Evolutionary conservation across 1,140 invertebrate species (phyloP), one percentile per base, ranked within the genome.

Genomic region (Drosophila pseudoobscura): DNA sequence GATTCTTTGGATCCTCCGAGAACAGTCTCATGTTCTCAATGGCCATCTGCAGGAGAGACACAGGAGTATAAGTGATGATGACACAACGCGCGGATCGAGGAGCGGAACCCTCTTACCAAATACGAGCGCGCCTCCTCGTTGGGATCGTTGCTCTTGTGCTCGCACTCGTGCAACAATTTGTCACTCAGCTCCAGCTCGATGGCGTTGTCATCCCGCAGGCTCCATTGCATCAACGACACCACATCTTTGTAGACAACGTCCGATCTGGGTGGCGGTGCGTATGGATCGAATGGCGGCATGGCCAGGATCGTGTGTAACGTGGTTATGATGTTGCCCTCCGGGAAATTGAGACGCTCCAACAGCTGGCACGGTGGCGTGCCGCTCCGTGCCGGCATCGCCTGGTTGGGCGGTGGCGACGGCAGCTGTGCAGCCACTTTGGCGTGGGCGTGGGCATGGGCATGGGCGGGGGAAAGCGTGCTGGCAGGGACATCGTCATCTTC

Each of bases 301-400:
- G 89, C 85, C 56, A 90, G 58, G 57, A 90, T 90, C 46, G 85
- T 90, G 35, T 90, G 85, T 45, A 90, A 45, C 39, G 84, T 88
- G 39, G 83, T 88, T 8, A 88, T 88, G 20, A 88, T 88, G 49
- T 88, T 88, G 59, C 79, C 79, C 52, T 88, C 83, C 8, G 83
- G 75, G 13, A 87, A 87, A 64, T 72, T 87, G 24, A 83, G 78
- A 35, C 82, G 83, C 47, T 88, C 78, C 54, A 88, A 46, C 51
- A 88, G 66, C 45, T 87, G 78, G 63, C 83, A 88, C n/a, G 78
- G 71, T 22, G 78, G 72, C 49, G 70, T 58, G 31, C 53, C 52
- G 54, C 60, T 57, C 47, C 60, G 59, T 35, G 57, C 55, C 64
- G 73, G 72, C 52, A 56, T 69, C 52, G 51, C 65, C 63, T 69